These are phyloP conservation scores for Dione juno DNA, from an alignment of 2,888 invertebrate species.

Conservation along the genomic window DNA sequence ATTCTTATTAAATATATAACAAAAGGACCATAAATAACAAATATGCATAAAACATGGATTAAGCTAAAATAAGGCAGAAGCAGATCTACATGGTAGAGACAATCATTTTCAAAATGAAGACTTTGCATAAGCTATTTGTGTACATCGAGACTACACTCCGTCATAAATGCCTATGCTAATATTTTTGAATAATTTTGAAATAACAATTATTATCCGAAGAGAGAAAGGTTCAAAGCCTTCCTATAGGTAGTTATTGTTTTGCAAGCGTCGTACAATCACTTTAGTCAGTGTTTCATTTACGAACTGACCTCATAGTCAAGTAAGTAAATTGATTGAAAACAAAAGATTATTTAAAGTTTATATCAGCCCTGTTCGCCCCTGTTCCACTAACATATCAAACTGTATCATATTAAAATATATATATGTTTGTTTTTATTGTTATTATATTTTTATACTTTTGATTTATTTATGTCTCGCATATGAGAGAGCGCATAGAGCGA, in stretches of 20 bases:
- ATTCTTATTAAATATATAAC: no score
- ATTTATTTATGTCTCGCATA: no score
- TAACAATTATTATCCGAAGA: background rate
- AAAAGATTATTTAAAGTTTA: background rate
- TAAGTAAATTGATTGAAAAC: slow-evolving; percentile 8
- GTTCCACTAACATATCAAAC: background rate
- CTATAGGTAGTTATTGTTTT: slow-evolving; percentile 3
- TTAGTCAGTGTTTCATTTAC: background rate
- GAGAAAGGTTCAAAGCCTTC: slow-evolving; percentile 7
- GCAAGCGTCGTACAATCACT: background rate
- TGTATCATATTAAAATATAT: no score
- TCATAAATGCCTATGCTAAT: no score
- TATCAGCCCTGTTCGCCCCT: no score
- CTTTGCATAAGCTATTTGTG: no score
- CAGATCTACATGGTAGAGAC: background rate
- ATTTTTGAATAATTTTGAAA: background rate
- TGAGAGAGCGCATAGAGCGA: no score
- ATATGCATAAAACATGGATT: background rate
- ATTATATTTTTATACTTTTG: no score
- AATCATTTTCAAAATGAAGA: background rate
- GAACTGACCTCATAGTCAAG: background rate
- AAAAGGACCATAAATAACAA: no score
- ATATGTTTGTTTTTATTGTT: no score
- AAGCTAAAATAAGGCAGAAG: background rate
- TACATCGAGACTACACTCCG: no score